These are phyloP conservation scores for Sorex maritimensis DNA, from an alignment of 2,797 vertebrate genomes.

Conservation along the genomic window DNA sequence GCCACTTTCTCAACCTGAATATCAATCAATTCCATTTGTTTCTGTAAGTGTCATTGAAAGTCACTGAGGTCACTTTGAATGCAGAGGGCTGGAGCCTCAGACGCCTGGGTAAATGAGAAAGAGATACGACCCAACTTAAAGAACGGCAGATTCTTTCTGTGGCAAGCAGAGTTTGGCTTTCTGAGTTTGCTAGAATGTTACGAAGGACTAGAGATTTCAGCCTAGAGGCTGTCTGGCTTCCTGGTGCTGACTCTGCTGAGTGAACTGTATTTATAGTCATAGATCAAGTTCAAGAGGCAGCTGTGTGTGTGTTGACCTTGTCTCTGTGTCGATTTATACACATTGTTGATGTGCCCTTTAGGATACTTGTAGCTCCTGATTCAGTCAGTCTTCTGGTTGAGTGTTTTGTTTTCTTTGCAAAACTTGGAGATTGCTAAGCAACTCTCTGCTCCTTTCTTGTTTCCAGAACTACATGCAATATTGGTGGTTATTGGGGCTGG, in stretches of 20 bases:
- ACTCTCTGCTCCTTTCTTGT: background rate
- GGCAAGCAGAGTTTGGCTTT: background rate
- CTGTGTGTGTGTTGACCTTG: background rate
- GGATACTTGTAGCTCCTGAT: background rate
- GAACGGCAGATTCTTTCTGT: background rate
- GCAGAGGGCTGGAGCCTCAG: background rate
- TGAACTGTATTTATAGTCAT: background rate
- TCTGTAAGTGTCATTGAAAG: background rate
- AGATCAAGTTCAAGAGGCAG: background rate
- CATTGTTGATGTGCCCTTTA: background rate
- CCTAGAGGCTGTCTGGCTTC: background rate
- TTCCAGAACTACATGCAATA: background rate
- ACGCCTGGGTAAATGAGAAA: background rate
- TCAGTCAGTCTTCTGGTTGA: background rate
- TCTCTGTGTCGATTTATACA: background rate
- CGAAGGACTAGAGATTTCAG: background rate
- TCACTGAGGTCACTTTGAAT: background rate
- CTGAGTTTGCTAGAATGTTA: background rate
- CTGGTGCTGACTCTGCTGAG: background rate
- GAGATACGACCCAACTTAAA: background rate
- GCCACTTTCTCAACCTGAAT: slow-evolving; percentile 19
- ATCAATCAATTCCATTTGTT: background rate
- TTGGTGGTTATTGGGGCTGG: background rate
- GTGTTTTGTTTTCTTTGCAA: slow-evolving; percentile 22
- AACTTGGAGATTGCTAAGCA: background rate